Conservation (phyloP, 2,888 invertebrate genomes). For the Tetranychus piercei region DNA sequence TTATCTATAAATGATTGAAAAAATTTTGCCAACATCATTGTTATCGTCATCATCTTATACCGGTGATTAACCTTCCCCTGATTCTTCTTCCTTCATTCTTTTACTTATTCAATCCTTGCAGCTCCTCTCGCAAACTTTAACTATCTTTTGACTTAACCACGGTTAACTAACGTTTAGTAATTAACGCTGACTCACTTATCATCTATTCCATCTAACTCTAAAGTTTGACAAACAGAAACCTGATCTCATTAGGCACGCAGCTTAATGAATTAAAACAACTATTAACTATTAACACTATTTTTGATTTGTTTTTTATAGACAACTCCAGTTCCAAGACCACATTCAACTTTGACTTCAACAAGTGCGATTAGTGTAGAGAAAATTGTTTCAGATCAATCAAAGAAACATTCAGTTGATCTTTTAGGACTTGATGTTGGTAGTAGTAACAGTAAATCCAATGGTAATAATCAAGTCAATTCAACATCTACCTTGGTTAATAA, state of each 20-base stretch:
- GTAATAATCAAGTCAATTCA: neutral
- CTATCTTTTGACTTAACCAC: neutral
- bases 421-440: slow-evolving; percentile 13
- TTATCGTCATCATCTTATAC: neutral
- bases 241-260: neutral
- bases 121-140: neutral
- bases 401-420: slow-evolving; percentile 12
- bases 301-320: slow-evolving; percentile 4
- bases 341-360: slow-evolving; percentile 13
- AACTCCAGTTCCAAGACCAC: slow-evolving; percentile 19
- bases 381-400: slow-evolving; percentile 5
- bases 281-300: neutral
- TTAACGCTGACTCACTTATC: neutral
- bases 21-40: neutral
- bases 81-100: neutral
- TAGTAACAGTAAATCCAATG: neutral
- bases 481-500: slow-evolving; percentile 24
- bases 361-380: slow-evolving; percentile 18
- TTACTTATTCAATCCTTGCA: neutral
- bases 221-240: neutral
- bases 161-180: neutral
- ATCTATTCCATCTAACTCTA: neutral
- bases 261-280: neutral
- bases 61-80: neutral
- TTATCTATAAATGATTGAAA: neutral